Evolutionary conservation across 2,797 vertebrate species (phyloP).

Genomic region (Trachurus trachurus): DNA sequence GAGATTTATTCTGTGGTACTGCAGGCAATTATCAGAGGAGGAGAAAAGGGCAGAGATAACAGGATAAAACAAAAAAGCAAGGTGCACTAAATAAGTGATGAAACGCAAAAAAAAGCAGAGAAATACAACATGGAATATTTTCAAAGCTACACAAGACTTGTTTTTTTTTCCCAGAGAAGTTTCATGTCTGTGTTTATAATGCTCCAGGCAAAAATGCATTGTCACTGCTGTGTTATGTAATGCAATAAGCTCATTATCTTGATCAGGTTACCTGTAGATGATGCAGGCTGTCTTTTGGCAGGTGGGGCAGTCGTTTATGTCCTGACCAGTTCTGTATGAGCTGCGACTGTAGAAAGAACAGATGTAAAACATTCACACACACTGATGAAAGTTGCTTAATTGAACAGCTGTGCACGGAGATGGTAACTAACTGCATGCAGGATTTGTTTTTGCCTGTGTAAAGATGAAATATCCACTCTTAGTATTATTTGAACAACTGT

Average conservation of each 20-base stretch:
- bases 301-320: conserved; percentile 98
- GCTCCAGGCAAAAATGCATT: conserved; percentile 31
- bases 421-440: neutral
- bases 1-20: conserved; percentile 6
- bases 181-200: conserved; percentile 32
- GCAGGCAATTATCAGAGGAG: conserved; percentile 31
- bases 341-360: conserved; percentile 90
- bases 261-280: conserved; percentile 95
- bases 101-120: conserved; percentile 1
- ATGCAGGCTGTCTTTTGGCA: conserved; percentile 99
- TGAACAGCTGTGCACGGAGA: neutral
- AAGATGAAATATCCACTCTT: neutral
- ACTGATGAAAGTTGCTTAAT: conserved; percentile 5
- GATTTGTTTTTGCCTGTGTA: neutral
- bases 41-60: conserved; percentile 42
- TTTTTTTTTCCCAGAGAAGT: neutral
- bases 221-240: conserved; percentile 46
- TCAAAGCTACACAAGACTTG: neutral
- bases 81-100: conserved; percentile 38
- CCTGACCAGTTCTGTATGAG: conserved; percentile 98
- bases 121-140: conserved; percentile 11
- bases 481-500: neutral
- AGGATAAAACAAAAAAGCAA: conserved; percentile 19
- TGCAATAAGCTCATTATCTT: conserved; percentile 49
- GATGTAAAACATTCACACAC: conserved; percentile 38